A percentile compares a stretch with the other conserved stretches of the same genome.
These are phyloP conservation scores for Poeciliopsis retropinna DNA, from an alignment of 2,113 vertebrate species.

Conservation along the genomic window DNA sequence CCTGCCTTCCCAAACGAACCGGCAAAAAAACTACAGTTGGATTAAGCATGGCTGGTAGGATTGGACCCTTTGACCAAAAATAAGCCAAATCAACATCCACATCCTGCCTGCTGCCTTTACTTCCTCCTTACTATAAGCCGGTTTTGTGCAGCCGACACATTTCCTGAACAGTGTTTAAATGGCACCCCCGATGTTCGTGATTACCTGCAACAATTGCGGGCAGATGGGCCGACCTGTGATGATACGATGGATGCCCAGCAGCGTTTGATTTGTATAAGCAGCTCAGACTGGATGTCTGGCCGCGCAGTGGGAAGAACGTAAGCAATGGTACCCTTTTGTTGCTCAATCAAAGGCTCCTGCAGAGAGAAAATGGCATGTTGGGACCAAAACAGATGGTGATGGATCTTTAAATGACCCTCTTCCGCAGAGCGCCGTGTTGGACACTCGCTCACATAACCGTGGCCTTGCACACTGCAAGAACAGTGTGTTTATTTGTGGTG, in stretches of 20 bases:
- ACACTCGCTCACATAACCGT: conserved; percentile 49
- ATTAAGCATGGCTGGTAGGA: too few relatives aligned
- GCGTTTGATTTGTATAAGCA: conserved; percentile 49
- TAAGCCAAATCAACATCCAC: background rate
- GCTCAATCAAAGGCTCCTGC: conserved; percentile 56
- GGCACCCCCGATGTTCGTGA: conserved; percentile 31
- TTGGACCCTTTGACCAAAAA: background rate
- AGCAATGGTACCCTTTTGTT: conserved; percentile 48
- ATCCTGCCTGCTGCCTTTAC: conserved; percentile 1
- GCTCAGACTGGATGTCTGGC: conserved; percentile 48
- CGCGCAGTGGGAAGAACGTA: conserved; percentile 42
- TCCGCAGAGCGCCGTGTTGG: conserved; percentile 50
- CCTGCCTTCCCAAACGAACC: too few relatives aligned
- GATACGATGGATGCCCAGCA: conserved; percentile 31
- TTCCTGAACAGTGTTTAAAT: conserved; percentile 34
- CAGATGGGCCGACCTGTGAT: conserved; percentile 47
- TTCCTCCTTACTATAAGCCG: background rate
- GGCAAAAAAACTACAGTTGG: too few relatives aligned
- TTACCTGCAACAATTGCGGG: conserved; percentile 33
- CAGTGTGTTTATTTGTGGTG: conserved; percentile 4
- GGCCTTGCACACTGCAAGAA: conserved; percentile 13
- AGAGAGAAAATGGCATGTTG: conserved; percentile 61
- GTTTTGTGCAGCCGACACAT: conserved; percentile 12
- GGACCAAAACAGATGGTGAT: conserved; percentile 64
- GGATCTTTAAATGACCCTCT: conserved; percentile 68